Base-by-base conservation (phyloP, 2,113 vertebrate genomes). In the Cyprinodon variegatus region DNA sequence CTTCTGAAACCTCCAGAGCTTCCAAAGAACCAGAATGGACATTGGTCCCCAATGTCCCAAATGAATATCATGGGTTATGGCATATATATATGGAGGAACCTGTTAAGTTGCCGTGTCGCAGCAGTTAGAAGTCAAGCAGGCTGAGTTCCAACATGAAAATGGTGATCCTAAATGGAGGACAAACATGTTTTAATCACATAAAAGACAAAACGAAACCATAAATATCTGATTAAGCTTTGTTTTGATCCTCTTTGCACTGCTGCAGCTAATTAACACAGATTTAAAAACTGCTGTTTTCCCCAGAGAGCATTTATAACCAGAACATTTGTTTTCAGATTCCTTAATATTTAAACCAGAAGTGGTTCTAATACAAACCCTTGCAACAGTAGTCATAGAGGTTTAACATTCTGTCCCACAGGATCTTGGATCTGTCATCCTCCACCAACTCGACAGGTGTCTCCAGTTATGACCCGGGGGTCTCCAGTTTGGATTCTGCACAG, bases 241-340 rank as follows among this genome's bases (percentile, higher is more conserved):
- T 5, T 20, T 72, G 60, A 37, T 62, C 17, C 45, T 50, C 63
- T 72, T 39, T 38, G 17, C 48, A 20, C 48, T 39, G 43, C 17
- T 53, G 15, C 46, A 39, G 66, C 13, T 50, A 50, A 50, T 45
- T 37, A 62, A 63, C 48, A 38, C 36, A 68, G 48, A 68, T 68
- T 66, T 57, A 17, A 68, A 39, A 57, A 37, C n/a, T 29, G 13
- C 64, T 3, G 29, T 13, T 39, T 53, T 68, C n/a, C 12, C 20
- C 8, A 57, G 0, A 57, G 15, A 48, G 67, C 20, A 57, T 39
- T 12, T 39, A 53, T 6, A 12, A 48, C 20, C 0, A 5, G 10
- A 3, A 15, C 5, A 46, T 14, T 7, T 57, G 10, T 12, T 53
- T 50, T 45, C 13, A 46, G 5, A 11, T 66, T 7, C n/a, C 12